Evolutionary conservation across 2,113 vertebrate species (phyloP), one percentile per base, ranked within the genome.

Genomic region (Vanacampus margaritifer): DNA sequence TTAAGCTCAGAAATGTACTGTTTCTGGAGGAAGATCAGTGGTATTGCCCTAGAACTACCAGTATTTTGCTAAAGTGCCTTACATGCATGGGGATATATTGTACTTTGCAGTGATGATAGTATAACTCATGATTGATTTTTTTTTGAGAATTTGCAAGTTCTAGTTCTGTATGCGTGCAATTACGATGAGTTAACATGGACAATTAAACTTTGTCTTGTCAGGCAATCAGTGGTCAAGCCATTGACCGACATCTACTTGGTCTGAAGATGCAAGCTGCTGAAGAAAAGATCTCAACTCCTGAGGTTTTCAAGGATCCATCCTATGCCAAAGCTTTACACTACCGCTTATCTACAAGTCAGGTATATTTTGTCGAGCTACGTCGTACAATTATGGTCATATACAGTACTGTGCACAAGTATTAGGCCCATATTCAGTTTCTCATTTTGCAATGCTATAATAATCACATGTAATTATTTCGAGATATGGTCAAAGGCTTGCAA

Each of bases 301-400:
- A 95, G 1, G 84, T 99, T 73, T 98, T 98, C 90, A 95, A 88
- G 87, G 97, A 98, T 72, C 86, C 91, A 0, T 92, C 95, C 1
- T 98, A 95, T 0, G 90, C 94, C 11, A 88, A 93, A 21, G 95
- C 96, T 36, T 91, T 93, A 78, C 94, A 98, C 86, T 98, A 95
- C 88, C 93, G 92, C 23, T 93, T 99, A 60, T 99, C 97, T 28
- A 99, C 97, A 32, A 97, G 96, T 85, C 97, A 99, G 95, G 96
- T 97, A 90, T 3, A 32, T 23, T 57, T 12, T 6, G 26, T 16
- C n/a, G 6, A 16, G 43, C 17, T 45, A 16, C 17, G 17, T 16
- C 6, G 43, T 50, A 1, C 3, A 50, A 50, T 21, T 50, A n/a
- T 50, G 21, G 8, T 10, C 5, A 23, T 16, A 21, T 17, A 17